Evolutionary conservation across 2,113 vertebrate genomes (phyloP).

Genomic region (Serinus canaria): DNA sequence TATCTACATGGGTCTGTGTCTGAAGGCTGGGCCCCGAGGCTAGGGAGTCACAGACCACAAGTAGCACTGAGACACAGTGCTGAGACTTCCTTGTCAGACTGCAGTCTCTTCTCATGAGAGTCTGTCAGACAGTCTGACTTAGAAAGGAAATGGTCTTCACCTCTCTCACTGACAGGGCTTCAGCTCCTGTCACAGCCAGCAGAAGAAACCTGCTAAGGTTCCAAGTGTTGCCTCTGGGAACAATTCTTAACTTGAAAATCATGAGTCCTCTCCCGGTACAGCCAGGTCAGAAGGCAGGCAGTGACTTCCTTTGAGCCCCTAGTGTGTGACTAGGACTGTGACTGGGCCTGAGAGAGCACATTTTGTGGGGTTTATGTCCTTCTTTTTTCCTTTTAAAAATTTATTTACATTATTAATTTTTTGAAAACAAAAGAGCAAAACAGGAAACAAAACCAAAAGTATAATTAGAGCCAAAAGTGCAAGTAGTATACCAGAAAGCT

Average conservation of each 20-base stretch:
- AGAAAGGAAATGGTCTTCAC: background rate
- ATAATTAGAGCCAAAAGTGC: background rate
- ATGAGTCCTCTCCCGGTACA: background rate
- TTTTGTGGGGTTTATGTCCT: background rate
- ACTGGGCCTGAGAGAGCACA: background rate
- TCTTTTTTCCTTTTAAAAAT: accelerated
- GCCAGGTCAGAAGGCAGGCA: background rate
- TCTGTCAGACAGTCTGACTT: background rate
- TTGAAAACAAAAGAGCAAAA: background rate
- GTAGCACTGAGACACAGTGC: background rate
- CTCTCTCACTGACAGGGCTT: background rate
- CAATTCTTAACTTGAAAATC: background rate
- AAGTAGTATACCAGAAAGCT: background rate
- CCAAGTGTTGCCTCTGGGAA: background rate
- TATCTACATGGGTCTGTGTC: background rate
- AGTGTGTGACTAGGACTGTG: background rate
- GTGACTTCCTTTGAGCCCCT: background rate
- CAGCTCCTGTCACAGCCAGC: background rate
- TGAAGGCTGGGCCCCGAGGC: background rate
- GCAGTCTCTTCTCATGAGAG: background rate
- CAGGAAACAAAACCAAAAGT: background rate
- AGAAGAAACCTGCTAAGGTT: background rate
- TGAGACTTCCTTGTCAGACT: background rate
- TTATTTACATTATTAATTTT: background rate
- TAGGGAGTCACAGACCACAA: background rate